These are phyloP conservation scores for Diabrotica undecimpunctata DNA, from an alignment of 1,140 invertebrate species.

Conservation along the genomic window DNA sequence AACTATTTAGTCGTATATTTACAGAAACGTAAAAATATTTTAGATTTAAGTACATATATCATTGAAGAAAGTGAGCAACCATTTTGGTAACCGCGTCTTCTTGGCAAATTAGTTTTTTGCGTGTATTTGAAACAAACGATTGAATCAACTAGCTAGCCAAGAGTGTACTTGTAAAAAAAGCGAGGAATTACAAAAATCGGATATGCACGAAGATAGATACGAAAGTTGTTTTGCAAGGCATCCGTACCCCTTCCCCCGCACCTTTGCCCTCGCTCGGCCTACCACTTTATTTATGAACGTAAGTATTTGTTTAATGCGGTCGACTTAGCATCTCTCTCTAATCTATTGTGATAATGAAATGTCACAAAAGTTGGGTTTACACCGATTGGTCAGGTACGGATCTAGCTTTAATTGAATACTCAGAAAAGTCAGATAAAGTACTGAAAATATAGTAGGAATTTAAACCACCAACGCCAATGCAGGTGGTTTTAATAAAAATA, in stretches of 20 bases:
- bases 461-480: no score
- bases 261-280: background rate
- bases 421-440: no score
- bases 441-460: no score
- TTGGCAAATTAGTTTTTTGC: no score
- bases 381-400: background rate
- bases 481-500: no score
- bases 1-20: no score
- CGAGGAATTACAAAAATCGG: conserved; percentile 16
- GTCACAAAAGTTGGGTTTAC: conserved; percentile 20
- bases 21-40: no score
- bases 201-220: conserved; percentile 14
- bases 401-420: no score
- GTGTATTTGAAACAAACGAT: background rate
- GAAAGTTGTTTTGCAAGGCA: conserved; percentile 20
- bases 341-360: conserved; percentile 23
- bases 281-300: conserved; percentile 9
- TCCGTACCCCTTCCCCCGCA: background rate
- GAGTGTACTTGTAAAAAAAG: background rate
- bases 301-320: conserved; percentile 14
- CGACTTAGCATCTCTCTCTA: conserved; percentile 18
- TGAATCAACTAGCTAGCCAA: background rate
- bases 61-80: no score
- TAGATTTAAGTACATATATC: no score
- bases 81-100: no score